A percentile compares a stretch with the other conserved stretches of the same genome.
These are phyloP conservation scores for Hemicrepidius hirtus DNA, from an alignment of 2,888 invertebrate genomes.

Conservation along the genomic window DNA sequence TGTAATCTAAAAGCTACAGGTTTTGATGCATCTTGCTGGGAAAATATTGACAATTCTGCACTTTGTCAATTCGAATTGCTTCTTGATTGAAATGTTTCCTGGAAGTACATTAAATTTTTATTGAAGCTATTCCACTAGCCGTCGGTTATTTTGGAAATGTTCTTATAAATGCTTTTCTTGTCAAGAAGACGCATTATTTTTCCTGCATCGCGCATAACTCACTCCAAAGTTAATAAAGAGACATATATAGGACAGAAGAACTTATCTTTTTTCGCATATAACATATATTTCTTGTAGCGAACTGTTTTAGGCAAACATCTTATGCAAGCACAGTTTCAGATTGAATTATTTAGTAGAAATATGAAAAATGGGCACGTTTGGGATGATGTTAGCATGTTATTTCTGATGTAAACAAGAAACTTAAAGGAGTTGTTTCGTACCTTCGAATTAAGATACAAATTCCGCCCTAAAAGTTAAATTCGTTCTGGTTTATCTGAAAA, in stretches of 20 bases:
- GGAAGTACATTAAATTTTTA: slow-evolving; percentile 18
- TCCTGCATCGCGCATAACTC: slow-evolving; percentile 24
- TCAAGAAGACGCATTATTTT: slow-evolving; percentile 12
- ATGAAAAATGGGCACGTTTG: neutral
- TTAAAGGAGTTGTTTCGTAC: neutral
- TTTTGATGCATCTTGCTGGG: neutral
- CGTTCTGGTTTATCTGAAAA: neutral
- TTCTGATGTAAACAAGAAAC: neutral
- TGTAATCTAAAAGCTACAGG: neutral
- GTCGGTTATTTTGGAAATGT: slow-evolving; percentile 4
- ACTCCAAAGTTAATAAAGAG: slow-evolving; percentile 35
- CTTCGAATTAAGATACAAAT: neutral
- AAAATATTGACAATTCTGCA: slow-evolving; percentile 18
- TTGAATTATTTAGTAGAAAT: slow-evolving; percentile 11
- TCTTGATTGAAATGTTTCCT: slow-evolving; percentile 18
- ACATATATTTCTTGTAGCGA: slow-evolving; percentile 25
- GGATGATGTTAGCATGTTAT: slow-evolving; percentile 5
- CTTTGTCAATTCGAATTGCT: slow-evolving; percentile 1
- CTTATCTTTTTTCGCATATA: slow-evolving; percentile 38
- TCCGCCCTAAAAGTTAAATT: too few species aligned
- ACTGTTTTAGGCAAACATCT: slow-evolving; percentile 33
- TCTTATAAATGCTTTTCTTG: slow-evolving; percentile 25
- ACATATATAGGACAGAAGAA: slow-evolving; percentile 31
- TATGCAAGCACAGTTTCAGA: slow-evolving; percentile 7
- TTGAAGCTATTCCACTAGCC: neutral